These are phyloP conservation scores for Penelope pileata DNA, from an alignment of 2,113 vertebrate genomes.

Conservation along the genomic window DNA sequence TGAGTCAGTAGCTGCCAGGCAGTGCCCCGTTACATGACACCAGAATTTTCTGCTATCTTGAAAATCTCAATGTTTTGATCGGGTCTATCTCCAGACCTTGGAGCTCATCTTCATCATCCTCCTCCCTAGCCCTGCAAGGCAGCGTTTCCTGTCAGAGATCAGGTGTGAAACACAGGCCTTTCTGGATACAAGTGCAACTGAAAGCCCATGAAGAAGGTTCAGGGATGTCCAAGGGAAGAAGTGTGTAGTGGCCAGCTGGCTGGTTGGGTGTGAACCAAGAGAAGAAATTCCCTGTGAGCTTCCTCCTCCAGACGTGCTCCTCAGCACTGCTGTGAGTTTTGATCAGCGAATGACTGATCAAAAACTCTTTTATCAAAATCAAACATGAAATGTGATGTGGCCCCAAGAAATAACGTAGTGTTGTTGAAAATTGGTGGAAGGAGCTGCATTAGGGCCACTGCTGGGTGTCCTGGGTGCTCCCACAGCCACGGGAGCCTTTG, in stretches of 20 bases:
- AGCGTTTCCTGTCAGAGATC: background rate
- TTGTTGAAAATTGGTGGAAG: background rate
- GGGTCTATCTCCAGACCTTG: background rate
- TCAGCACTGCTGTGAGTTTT: background rate
- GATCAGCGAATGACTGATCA: background rate
- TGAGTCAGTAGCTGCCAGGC: background rate
- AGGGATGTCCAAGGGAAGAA: background rate
- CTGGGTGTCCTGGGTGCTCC: background rate
- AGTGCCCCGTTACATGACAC: background rate
- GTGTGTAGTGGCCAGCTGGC: background rate
- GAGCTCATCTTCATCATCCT: background rate
- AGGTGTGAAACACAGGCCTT: background rate
- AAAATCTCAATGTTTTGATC: background rate
- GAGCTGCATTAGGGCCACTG: background rate
- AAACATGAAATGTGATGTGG: background rate
- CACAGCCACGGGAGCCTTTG: background rate
- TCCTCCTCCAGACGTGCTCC: background rate
- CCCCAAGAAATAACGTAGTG: background rate
- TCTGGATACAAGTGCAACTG: background rate
- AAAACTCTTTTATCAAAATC: background rate
- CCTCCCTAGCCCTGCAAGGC: background rate
- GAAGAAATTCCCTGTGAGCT: background rate
- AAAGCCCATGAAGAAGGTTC: background rate
- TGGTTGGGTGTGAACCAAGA: background rate
- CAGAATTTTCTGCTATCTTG: background rate